Evolutionary conservation across 2,113 vertebrate species (phyloP).

Genomic region (Stigmatopora argus): DNA sequence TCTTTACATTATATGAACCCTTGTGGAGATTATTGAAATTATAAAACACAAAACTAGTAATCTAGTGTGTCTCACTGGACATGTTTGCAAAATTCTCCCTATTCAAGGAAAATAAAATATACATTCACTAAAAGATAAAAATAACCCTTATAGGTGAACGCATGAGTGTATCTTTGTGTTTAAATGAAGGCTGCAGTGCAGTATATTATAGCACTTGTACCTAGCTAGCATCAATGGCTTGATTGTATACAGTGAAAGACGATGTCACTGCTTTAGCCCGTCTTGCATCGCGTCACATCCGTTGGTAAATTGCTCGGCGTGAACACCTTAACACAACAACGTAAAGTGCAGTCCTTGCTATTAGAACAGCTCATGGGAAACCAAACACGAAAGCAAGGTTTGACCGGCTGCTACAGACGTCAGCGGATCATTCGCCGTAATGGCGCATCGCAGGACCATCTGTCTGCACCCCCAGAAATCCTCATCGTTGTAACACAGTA

Average conservation of each 20-base stretch:
- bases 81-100: too few relatives aligned
- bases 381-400: neutral
- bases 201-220: conserved; percentile 48
- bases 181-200: conserved; percentile 15
- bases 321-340: conserved; percentile 9
- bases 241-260: conserved; percentile 54
- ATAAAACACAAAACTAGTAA: too few relatives aligned
- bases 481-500: neutral
- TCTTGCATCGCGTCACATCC: conserved; percentile 16
- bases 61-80: too few relatives aligned
- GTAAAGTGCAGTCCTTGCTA: conserved; percentile 3
- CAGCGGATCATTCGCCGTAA: neutral
- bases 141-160: too few relatives aligned
- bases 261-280: conserved; percentile 53
- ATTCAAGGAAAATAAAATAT: too few relatives aligned
- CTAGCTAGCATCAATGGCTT: conserved; percentile 55
- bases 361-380: neutral
- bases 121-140: too few relatives aligned
- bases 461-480: neutral
- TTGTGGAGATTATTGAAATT: too few relatives aligned
- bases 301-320: conserved; percentile 23
- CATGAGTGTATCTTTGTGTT: conserved; percentile 1
- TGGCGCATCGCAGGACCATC: neutral
- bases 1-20: too few relatives aligned
- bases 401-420: neutral